Evolutionary conservation across 2,113 vertebrate species (phyloP).

Genomic region (Isichthys henryi): DNA sequence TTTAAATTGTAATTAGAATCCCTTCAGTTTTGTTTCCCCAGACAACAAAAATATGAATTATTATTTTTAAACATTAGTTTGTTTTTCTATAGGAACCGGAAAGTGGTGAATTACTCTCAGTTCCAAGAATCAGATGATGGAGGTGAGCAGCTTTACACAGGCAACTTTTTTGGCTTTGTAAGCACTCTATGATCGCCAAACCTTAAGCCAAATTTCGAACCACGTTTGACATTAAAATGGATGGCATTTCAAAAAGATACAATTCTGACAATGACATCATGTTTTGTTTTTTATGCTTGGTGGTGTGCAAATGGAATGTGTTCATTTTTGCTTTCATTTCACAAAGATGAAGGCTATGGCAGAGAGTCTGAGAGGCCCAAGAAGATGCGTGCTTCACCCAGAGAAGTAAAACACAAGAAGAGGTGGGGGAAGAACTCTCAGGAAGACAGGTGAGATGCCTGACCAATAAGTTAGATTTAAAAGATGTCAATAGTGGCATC

Average conservation of each 20-base stretch:
- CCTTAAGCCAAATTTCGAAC: not conserved
- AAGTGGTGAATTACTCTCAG: constrained; percentile 97
- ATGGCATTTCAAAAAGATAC: not conserved
- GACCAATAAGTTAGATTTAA: not conserved
- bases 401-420: constrained; percentile 91
- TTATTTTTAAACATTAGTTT: not conserved
- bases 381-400: constrained; percentile 84
- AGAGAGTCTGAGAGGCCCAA: constrained; percentile 81
- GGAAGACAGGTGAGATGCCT: constrained; percentile 78
- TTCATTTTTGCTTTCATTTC: constrained; percentile 1
- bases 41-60: not conserved
- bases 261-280: not conserved
- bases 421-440: constrained; percentile 87
- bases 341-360: constrained; percentile 87
- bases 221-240: not conserved
- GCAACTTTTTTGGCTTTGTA: not conserved
- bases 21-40: not conserved
- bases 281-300: not conserved
- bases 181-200: not conserved
- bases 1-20: not conserved
- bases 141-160: constrained; percentile 45
- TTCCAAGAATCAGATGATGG: constrained; percentile 96
- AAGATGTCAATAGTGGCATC: not conserved
- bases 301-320: not conserved
- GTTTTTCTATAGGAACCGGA: constrained; percentile 80